These are phyloP conservation scores for Rallus crepitans DNA, from an alignment of 2,797 vertebrate genomes.

Conservation along the genomic window DNA sequence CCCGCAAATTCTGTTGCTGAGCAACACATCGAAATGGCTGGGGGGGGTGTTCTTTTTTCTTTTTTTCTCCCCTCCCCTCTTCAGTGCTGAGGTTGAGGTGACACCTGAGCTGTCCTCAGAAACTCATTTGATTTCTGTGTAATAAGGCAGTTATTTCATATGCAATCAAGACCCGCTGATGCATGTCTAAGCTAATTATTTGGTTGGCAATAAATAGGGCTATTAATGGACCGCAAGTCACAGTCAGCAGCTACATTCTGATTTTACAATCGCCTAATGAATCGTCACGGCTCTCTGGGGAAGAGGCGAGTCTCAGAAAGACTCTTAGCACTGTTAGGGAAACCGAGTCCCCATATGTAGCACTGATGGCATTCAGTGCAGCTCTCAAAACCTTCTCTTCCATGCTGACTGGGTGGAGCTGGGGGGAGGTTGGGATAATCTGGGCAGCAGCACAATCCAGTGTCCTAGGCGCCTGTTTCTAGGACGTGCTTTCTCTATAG, in stretches of 20 bases:
- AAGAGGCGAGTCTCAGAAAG: neutral
- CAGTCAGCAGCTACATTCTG: conserved; percentile 18
- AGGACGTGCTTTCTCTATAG: neutral
- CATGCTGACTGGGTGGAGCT: neutral
- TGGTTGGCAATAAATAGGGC: conserved; percentile 49
- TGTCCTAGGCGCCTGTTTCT: neutral
- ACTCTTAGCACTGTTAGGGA: neutral
- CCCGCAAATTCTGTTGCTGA: conserved; percentile 70
- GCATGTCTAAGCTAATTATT: conserved; percentile 68
- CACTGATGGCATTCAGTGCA: neutral
- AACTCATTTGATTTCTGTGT: conserved; percentile 66
- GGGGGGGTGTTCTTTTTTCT: neutral
- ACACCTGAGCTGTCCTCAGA: conserved; percentile 67
- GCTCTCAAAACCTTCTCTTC: neutral
- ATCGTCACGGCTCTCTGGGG: neutral
- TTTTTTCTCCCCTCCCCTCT: neutral
- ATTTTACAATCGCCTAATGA: conserved; percentile 58
- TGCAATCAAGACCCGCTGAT: conserved; percentile 58
- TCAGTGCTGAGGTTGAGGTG: conserved; percentile 52
- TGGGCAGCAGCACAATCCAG: neutral
- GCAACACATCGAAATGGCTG: conserved; percentile 56
- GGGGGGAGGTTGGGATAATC: neutral
- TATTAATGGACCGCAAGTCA: conserved; percentile 22
- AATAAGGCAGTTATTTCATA: conserved; percentile 66
- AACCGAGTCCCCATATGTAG: neutral